These are phyloP conservation scores for Nematostella vectensis DNA, from an alignment of 92 coral and sea anemone genomes.

Conservation along the genomic window DNA sequence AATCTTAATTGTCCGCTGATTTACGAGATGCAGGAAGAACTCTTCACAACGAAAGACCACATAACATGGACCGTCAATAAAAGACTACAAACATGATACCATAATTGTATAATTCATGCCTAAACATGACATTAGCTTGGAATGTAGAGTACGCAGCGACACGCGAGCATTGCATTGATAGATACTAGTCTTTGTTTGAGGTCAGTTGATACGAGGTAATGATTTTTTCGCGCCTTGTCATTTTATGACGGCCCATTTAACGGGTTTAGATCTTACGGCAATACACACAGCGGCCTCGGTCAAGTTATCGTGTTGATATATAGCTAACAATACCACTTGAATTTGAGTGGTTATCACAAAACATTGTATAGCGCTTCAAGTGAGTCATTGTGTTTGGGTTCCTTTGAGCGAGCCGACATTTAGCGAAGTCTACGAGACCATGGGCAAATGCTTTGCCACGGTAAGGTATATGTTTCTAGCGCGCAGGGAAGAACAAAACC, in stretches of 20 bases:
- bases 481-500: not conserved
- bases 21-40: not conserved
- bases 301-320: not conserved
- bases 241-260: not conserved
- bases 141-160: not conserved
- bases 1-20: conserved; percentile 3
- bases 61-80: too few relatives aligned
- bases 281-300: too few relatives aligned
- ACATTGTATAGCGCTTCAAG: conserved; percentile 7
- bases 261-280: too few relatives aligned
- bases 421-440: conserved; percentile 5
- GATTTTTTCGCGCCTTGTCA: not conserved
- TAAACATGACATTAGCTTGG: conserved; percentile 23
- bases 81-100: conserved; percentile 6
- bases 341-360: conserved; percentile 6
- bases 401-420: conserved; percentile 9
- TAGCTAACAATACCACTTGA: conserved; percentile 7
- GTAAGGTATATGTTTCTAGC: not conserved
- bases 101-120: conserved; percentile 33
- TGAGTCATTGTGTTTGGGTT: not conserved
- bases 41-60: too few relatives aligned
- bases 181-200: not conserved
- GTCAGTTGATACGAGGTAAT: not conserved
- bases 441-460: not conserved
- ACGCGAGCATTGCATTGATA: not conserved